phyloP scores from a whole-genome alignment of 2,797 vertebrate species.

The Lepidocolaptes lacrymiger region DNA sequence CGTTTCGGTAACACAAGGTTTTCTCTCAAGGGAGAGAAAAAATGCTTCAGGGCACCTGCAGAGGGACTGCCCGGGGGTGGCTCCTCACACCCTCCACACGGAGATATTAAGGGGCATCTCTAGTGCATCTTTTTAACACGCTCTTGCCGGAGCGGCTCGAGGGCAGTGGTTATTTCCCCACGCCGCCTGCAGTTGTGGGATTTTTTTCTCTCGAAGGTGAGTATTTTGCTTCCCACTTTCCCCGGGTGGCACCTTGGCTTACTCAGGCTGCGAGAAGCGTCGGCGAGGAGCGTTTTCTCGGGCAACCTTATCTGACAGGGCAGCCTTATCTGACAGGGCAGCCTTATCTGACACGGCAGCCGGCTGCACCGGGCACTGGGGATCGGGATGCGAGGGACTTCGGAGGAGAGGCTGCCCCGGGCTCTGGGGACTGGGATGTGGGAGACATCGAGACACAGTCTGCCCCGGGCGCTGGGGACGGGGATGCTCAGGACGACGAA shows the following conservation, averaged over 20 bases:
- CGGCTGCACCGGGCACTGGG: neutral
- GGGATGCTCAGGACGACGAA: no score
- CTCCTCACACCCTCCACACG: fast-evolving
- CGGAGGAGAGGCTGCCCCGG: neutral
- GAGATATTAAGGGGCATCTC: neutral
- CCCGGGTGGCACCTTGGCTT: fast-evolving
- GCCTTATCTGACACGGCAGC: no score
- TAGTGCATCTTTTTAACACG: neutral
- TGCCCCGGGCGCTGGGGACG: no score
- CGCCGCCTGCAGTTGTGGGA: fast-evolving
- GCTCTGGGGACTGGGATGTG: neutral
- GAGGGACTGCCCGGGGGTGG: no score
- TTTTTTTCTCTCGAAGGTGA: neutral
- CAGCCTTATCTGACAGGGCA: neutral
- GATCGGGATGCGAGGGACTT: no score
- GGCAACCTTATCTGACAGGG: neutral
- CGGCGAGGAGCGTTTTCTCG: neutral
- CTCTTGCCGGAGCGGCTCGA: fast-evolving
- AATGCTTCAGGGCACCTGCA: neutral
- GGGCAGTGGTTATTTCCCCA: neutral
- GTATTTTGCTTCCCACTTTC: neutral
- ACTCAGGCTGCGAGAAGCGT: neutral
- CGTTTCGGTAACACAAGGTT: neutral
- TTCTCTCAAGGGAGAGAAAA: neutral
- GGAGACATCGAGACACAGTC: neutral